Evolutionary conservation across 1,140 invertebrate species (phyloP).

Genomic region (Eueides isabella): DNA sequence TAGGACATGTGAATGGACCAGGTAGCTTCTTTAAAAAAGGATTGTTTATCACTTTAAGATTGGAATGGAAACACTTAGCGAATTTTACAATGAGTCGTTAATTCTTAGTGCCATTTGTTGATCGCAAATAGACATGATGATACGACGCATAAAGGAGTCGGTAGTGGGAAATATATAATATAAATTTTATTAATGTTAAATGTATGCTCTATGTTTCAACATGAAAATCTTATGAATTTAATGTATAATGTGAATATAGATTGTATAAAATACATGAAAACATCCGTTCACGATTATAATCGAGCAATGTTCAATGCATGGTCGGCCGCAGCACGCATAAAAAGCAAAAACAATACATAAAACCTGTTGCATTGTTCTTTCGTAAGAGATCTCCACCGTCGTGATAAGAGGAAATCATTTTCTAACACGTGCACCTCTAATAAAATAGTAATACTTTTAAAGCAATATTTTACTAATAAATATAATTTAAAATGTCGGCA

Average conservation of each 20-base stretch:
- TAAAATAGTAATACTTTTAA: slow-evolving; percentile 27
- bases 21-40: slow-evolving; percentile 13
- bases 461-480: not conserved
- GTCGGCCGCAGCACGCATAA: slow-evolving; percentile 45
- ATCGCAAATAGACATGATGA: slow-evolving; percentile 59
- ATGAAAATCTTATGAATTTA: not conserved
- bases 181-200: not conserved
- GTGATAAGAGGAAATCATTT: slow-evolving; percentile 67
- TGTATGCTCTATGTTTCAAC: not conserved
- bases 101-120: slow-evolving; percentile 66
- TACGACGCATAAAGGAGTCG: slow-evolving; percentile 25
- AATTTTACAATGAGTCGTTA: slow-evolving; percentile 76
- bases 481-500: not conserved
- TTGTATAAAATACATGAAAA: slow-evolving; percentile 31
- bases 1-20: slow-evolving; percentile 37
- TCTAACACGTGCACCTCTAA: slow-evolving; percentile 63
- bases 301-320: slow-evolving; percentile 27
- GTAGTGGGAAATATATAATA: slow-evolving; percentile 28
- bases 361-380: slow-evolving; percentile 78
- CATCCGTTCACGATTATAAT: slow-evolving; percentile 32
- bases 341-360: slow-evolving; percentile 72
- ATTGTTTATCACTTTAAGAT: slow-evolving; percentile 40
- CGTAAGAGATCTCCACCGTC: slow-evolving; percentile 54
- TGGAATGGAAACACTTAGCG: slow-evolving; percentile 55
- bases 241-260: not conserved